Evolutionary conservation across 35 echinoderm and acorn worm species (phyloP), one percentile per base, ranked within the genome.

Genomic region (Lytechinus variegatus): DNA sequence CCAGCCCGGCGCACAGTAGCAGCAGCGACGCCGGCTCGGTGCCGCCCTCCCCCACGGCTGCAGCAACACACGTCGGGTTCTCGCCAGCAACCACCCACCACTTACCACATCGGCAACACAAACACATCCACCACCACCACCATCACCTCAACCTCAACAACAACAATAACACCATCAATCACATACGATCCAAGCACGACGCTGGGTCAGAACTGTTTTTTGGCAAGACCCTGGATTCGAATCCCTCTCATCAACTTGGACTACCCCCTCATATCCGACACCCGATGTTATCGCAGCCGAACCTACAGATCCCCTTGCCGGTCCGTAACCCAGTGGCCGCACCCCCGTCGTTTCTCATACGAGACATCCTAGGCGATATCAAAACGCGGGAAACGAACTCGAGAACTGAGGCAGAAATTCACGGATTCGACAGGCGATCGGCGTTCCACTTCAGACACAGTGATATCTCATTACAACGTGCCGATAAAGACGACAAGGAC

Each of bases 111-210:
- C 28, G 29, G 88, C 29, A 44, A 90, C 52, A 52, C 27, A 90
- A 90, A 44, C 92, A 93, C 92, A 33, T 55, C 55, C 92, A 93
- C 92, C 52, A 93, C 52, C 92, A 93, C n/a, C 92, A 93, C 12
- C 92, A 93, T 27, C 92, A 54, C 55, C 92, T 27, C n/a, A 90
- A 90, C n/a, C 9, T 90, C 92, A 93, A 93, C 92, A 93, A 54
- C 55, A 93, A 54, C 92, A 93, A 54, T 57, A 93, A 33, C 53
- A 93, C 52, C 53, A 56, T 55, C 92, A 93, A 93, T 54, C 92
- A 93, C 54, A 93, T 93, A 93, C 92, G 54, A 16, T 5, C 53
- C 16, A 93, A 93, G 28, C 52, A 33, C 10, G 92, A 57, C 53
- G 21, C 92, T 14, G 92, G 53, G n/a, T 93, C 92, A 12, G 92